A percentile compares a stretch with the other conserved stretches of the same genome.
These are phyloP conservation scores for Drosophila lacertosa DNA, from an alignment of 1,140 invertebrate genomes.

Conservation along the genomic window DNA sequence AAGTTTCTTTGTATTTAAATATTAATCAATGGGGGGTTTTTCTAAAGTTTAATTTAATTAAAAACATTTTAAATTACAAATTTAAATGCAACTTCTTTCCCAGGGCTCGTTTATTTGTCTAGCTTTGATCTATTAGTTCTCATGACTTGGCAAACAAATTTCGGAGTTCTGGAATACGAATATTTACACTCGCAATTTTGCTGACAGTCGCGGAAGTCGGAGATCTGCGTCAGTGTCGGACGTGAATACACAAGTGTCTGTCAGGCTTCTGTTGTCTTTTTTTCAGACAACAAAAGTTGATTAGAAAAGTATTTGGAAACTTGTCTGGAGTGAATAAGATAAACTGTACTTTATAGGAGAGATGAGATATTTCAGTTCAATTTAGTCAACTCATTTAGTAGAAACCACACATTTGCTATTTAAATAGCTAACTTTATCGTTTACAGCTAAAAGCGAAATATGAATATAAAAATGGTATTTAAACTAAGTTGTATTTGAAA, in stretches of 20 bases:
- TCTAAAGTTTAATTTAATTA: slow-evolving; percentile 4
- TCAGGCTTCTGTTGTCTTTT: neutral
- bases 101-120: slow-evolving; percentile 2
- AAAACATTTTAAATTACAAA: neutral
- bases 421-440: too few relatives aligned
- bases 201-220: slow-evolving; percentile 21
- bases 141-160: slow-evolving; percentile 1
- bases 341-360: too few relatives aligned
- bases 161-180: slow-evolving; percentile 1
- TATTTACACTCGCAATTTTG: slow-evolving; percentile 13
- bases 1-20: slow-evolving; percentile 10
- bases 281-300: neutral
- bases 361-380: too few relatives aligned
- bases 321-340: neutral
- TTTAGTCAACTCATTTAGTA: too few relatives aligned
- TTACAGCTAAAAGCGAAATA: too few relatives aligned
- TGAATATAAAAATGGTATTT: too few relatives aligned
- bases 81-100: slow-evolving; percentile 5
- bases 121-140: slow-evolving; percentile 11
- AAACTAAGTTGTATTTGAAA: too few relatives aligned
- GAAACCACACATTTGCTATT: too few relatives aligned
- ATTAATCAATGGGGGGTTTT: neutral
- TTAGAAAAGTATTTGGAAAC: neutral
- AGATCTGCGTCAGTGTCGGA: slow-evolving; percentile 27
- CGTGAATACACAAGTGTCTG: slow-evolving; percentile 32